phyloP scores from a whole-genome alignment of 2,888 invertebrate species.

The Sinotaia quadrata region DNA sequence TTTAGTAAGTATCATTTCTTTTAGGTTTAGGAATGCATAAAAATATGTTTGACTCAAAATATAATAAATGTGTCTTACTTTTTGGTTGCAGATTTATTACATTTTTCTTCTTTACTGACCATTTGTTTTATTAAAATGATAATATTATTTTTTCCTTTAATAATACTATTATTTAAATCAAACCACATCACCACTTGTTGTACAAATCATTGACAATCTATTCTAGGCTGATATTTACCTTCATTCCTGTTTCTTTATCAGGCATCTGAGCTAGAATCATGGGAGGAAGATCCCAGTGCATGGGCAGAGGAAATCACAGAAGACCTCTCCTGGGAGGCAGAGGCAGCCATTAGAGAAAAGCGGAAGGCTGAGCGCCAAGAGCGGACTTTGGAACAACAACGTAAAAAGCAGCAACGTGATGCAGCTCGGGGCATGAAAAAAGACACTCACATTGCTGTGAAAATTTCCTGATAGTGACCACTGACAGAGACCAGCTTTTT shows the following conservation, averaged over 20 bases:
- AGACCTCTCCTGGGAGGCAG: constrained; percentile 65
- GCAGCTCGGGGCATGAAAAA: constrained; percentile 41
- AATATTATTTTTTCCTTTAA: no score
- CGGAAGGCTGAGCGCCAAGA: constrained; percentile 56
- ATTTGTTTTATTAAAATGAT: no score
- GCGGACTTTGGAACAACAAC: constrained; percentile 56
- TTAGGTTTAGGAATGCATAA: no score
- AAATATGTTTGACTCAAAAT: neutral
- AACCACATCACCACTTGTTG: no score
- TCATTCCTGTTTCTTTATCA: constrained; percentile 17
- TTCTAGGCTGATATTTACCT: no score
- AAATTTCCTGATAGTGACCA: constrained; percentile 51
- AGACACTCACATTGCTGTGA: constrained; percentile 55
- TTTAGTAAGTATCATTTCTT: constrained; percentile 42
- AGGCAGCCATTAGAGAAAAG: constrained; percentile 62
- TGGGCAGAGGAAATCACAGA: constrained; percentile 57
- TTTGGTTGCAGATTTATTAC: neutral
- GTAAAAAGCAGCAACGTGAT: constrained; percentile 58
- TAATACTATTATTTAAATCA: no score
- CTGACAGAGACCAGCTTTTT: no score
- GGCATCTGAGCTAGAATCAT: constrained; percentile 59
- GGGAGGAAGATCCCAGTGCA: constrained; percentile 62
- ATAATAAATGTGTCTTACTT: neutral
- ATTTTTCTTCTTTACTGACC: no score
- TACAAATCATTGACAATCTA: no score